Evolutionary conservation across 2,797 vertebrate genomes (phyloP).

Genomic region (Lutra lutra): DNA sequence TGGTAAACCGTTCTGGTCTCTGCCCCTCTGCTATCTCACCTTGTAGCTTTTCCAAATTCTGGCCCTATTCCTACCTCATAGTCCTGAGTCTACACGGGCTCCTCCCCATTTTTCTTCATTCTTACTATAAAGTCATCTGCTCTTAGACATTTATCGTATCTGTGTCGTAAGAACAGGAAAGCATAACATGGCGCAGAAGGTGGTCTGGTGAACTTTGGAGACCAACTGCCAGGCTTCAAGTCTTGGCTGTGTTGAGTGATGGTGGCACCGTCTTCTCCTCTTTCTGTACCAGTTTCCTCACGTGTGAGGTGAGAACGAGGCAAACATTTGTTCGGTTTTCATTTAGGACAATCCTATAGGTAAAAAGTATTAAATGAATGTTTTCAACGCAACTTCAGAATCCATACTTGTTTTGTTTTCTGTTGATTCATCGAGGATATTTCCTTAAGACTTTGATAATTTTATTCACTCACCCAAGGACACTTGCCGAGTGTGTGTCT

Average conservation of each 20-base stretch:
- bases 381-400: neutral
- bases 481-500: neutral
- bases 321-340: neutral
- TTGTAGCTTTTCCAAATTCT: neutral
- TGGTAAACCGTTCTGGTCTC: neutral
- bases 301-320: neutral
- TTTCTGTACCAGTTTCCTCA: neutral
- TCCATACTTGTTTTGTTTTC: neutral
- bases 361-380: neutral
- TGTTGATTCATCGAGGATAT: neutral
- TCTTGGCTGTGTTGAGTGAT: neutral
- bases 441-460: neutral
- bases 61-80: neutral
- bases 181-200: fast-evolving
- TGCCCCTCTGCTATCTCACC: fast-evolving
- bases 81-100: neutral
- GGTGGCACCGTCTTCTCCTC: neutral
- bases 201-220: neutral
- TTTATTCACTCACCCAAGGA: neutral
- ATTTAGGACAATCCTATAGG: neutral
- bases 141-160: neutral
- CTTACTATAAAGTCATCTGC: neutral
- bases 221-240: neutral
- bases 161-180: neutral
- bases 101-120: neutral